Conservation (phyloP, 2,888 invertebrate species). For the Dorcus hopei region DNA sequence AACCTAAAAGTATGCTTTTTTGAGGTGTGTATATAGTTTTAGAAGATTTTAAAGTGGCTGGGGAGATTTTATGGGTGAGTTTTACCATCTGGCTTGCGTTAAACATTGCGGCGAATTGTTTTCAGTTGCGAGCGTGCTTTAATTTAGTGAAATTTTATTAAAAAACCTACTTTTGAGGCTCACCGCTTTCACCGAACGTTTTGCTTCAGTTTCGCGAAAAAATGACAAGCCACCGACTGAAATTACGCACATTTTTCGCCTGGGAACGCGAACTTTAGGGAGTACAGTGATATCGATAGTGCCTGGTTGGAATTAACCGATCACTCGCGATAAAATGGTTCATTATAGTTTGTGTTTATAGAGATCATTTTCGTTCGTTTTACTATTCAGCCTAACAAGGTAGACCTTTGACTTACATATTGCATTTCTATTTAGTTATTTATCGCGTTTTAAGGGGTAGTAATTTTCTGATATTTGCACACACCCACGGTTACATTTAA, state of each 20-base stretch:
- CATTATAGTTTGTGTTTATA: conserved; percentile 29
- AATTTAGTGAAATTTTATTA: conserved; percentile 15
- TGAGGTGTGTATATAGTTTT: conserved; percentile 50
- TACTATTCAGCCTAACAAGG: conserved; percentile 45
- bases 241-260: too few relatives aligned
- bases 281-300: conserved; percentile 1
- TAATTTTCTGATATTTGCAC: neutral
- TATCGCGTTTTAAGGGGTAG: neutral
- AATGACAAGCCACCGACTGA: too few relatives aligned
- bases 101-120: conserved; percentile 5
- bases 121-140: conserved; percentile 6
- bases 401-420: conserved; percentile 40
- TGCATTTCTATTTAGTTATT: conserved; percentile 5
- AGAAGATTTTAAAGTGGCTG: conserved; percentile 43
- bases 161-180: conserved; percentile 8
- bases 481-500: neutral
- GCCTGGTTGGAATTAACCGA: conserved; percentile 3
- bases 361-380: conserved; percentile 41
- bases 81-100: conserved; percentile 17
- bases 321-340: conserved; percentile 2
- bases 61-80: conserved; percentile 49
- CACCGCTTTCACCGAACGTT: conserved; percentile 19
- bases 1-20: conserved; percentile 51
- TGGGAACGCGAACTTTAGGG: too few relatives aligned
- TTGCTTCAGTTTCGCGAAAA: neutral